Evolutionary conservation across 2,888 invertebrate species (phyloP).

Genomic region (Drosophila mettleri): DNA sequence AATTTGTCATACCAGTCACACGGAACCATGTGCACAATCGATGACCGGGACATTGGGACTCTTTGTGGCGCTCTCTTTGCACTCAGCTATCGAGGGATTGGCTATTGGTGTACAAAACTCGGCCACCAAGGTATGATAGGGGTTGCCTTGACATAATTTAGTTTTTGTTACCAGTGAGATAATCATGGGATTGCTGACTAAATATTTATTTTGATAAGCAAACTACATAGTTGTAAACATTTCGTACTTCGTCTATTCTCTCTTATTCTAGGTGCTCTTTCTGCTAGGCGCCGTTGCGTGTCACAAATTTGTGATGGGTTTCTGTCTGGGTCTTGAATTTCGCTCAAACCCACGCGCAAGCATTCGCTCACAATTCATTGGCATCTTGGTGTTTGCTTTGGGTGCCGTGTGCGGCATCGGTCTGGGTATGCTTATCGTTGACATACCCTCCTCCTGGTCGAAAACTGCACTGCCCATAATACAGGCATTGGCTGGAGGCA

Average conservation of each 20-base stretch:
- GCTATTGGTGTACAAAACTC: conserved; percentile 92
- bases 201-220: conserved; percentile 65
- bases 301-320: conserved; percentile 93
- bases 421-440: conserved; percentile 88
- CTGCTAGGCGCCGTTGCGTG: conserved; percentile 90
- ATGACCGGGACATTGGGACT: conserved; percentile 89
- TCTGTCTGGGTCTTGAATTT: conserved; percentile 92
- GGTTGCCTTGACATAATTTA: conserved; percentile 37
- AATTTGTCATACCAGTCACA: conserved; percentile 88
- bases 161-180: conserved; percentile 22
- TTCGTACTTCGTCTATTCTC: conserved; percentile 20
- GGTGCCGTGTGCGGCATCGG: conserved; percentile 90
- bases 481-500: conserved; percentile 91
- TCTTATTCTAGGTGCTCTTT: conserved; percentile 87
- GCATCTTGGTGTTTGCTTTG: conserved; percentile 88
- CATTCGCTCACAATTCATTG: conserved; percentile 86
- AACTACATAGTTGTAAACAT: conserved; percentile 23
- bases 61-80: conserved; percentile 90
- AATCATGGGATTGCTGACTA: conserved; percentile 41
- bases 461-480: conserved; percentile 86
- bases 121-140: conserved; percentile 86
- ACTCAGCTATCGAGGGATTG: conserved; percentile 92
- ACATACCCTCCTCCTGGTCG: conserved; percentile 85
- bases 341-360: conserved; percentile 85
- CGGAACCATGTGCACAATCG: conserved; percentile 88